phyloP scores from a whole-genome alignment of 1,140 invertebrate genomes.

The Drosophila ogumai region DNA sequence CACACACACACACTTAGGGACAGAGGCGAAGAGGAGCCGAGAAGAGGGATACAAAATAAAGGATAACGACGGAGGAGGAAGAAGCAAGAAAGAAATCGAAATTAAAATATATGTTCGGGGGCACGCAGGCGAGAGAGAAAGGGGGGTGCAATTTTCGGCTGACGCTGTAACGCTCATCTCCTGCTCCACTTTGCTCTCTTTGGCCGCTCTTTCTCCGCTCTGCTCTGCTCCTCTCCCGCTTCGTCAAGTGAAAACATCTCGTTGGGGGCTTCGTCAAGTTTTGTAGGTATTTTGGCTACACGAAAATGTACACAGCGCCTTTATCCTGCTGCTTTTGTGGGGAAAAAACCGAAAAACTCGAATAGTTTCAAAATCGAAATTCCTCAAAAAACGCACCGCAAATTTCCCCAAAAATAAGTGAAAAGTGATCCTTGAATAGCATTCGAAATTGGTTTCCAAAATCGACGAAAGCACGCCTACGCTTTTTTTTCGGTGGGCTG shows the following conservation, averaged over 20 bases:
- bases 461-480: slow-evolving; percentile 16
- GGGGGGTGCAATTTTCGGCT: slow-evolving; percentile 69
- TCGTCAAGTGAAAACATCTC: slow-evolving; percentile 81
- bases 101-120: slow-evolving; percentile 75
- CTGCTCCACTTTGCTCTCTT: slow-evolving; percentile 54
- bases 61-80: slow-evolving; percentile 74
- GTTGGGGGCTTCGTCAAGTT: slow-evolving; percentile 73
- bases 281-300: slow-evolving; percentile 81
- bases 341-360: slow-evolving; percentile 38
- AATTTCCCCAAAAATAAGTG: slow-evolving; percentile 15
- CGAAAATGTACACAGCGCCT: slow-evolving; percentile 62
- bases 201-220: slow-evolving; percentile 23
- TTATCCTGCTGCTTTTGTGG: slow-evolving; percentile 63
- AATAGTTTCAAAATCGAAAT: slow-evolving; percentile 19
- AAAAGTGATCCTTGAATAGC: slow-evolving; percentile 30
- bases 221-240: slow-evolving; percentile 32
- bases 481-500: slow-evolving; percentile 32
- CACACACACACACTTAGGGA: not conserved
- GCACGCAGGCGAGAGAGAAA: slow-evolving; percentile 33
- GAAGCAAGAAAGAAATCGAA: slow-evolving; percentile 82
- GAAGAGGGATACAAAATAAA: slow-evolving; percentile 72
- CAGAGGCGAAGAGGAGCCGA: slow-evolving; percentile 14
- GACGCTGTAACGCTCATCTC: slow-evolving; percentile 74
- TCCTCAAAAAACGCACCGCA: slow-evolving; percentile 25
- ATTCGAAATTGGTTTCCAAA: slow-evolving; percentile 6